Percentiles rank a stretch among this genome's conserved stretches.
These are phyloP conservation scores for Fulica atra DNA, from an alignment of 2,113 vertebrate genomes.

Conservation along the genomic window DNA sequence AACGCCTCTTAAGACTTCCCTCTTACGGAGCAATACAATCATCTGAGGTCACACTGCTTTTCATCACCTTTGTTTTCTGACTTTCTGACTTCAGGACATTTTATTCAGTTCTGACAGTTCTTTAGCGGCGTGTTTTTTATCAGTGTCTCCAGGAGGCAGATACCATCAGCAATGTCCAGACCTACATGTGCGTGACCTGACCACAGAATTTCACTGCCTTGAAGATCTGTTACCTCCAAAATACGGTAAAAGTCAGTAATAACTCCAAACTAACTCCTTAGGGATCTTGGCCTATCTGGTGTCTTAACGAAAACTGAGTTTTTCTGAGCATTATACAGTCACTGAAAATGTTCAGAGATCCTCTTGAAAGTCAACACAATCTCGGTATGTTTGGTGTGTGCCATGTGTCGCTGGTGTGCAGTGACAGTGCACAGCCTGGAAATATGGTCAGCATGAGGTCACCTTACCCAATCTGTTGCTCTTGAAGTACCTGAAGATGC, in stretches of 20 bases:
- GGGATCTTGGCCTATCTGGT: neutral
- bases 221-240: neutral
- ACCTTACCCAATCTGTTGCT: neutral
- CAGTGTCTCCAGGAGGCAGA: neutral
- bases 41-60: neutral
- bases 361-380: neutral
- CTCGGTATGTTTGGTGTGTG: neutral
- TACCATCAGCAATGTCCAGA: slow-evolving; percentile 14
- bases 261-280: neutral
- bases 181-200: neutral
- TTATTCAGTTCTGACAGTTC: neutral
- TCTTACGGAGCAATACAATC: neutral
- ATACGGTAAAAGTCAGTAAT: neutral
- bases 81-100: neutral
- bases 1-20: neutral
- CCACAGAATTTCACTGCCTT: neutral
- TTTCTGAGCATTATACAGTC: neutral
- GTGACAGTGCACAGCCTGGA: neutral
- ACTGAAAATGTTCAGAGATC: neutral
- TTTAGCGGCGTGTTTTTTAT: neutral
- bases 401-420: neutral
- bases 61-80: neutral
- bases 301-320: neutral
- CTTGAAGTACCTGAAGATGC: neutral
- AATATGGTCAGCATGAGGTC: neutral